These are phyloP conservation scores for Coptotermes formosanus DNA, from an alignment of 1,140 invertebrate genomes.

Conservation along the genomic window DNA sequence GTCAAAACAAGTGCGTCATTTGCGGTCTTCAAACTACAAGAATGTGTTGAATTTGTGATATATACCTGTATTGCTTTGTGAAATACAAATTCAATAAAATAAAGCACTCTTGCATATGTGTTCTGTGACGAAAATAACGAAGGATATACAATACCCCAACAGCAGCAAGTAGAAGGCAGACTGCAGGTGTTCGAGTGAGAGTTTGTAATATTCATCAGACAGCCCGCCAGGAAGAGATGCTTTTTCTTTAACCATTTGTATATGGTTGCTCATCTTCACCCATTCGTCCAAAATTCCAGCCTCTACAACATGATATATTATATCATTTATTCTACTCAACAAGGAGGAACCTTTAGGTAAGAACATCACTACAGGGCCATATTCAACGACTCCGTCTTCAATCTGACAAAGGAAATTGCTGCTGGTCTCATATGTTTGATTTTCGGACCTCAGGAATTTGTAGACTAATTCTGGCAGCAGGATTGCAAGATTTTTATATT, in stretches of 20 bases:
- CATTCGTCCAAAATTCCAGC: background rate
- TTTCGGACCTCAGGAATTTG: background rate
- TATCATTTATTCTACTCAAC: background rate
- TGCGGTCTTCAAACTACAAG: too few species aligned
- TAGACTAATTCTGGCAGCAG: background rate
- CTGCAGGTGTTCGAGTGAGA: background rate
- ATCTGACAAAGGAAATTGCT: background rate
- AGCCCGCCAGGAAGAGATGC: background rate
- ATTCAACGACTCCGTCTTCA: background rate
- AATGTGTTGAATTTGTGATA: too few species aligned
- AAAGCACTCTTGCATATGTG: background rate
- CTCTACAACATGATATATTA: background rate
- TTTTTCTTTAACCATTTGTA: background rate
- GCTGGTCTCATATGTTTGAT: background rate
- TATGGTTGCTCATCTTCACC: background rate
- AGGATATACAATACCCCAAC: background rate
- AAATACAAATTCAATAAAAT: too few species aligned
- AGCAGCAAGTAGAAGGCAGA: background rate
- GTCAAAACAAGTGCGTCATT: too few species aligned
- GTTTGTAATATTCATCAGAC: background rate
- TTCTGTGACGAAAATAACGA: background rate
- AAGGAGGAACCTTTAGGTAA: background rate
- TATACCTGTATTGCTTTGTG: too few species aligned
- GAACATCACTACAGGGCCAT: background rate
- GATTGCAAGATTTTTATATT: background rate